phyloP scores from a whole-genome alignment of 2,797 vertebrate genomes.

The Craterocephalus amniculus region DNA sequence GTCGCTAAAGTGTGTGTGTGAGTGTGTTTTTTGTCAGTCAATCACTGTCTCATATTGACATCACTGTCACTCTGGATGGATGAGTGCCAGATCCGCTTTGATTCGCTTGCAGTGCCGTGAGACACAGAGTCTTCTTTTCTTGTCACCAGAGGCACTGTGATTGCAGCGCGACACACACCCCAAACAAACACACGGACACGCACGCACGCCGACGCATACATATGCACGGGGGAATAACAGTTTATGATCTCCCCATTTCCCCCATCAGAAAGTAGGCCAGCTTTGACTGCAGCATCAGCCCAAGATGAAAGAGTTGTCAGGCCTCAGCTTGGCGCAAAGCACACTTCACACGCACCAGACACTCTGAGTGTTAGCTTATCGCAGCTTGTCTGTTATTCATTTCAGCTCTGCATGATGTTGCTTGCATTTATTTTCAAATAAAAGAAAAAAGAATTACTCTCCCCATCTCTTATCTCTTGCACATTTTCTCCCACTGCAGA shows the following conservation, averaged over 20 bases:
- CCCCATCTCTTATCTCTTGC: conserved; percentile 80
- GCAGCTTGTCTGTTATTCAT: conserved; percentile 76
- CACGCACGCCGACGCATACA: conserved; percentile 41
- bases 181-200: conserved; percentile 47
- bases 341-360: conserved; percentile 74
- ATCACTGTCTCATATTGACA: conserved; percentile 74
- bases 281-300: conserved; percentile 79
- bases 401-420: conserved; percentile 81
- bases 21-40: conserved; percentile 64
- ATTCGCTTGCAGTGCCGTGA: conserved; percentile 73
- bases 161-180: conserved; percentile 64
- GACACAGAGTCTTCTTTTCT: conserved; percentile 73
- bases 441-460: conserved; percentile 50
- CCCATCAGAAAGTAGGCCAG: conserved; percentile 81
- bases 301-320: conserved; percentile 77
- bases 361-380: conserved; percentile 70
- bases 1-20: conserved; percentile 13
- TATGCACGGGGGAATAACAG: conserved; percentile 66
- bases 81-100: conserved; percentile 73
- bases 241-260: conserved; percentile 75
- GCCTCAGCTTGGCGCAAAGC: conserved; percentile 71
- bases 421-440: conserved; percentile 70
- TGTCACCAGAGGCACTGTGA: conserved; percentile 73
- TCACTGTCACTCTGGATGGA: conserved; percentile 77
- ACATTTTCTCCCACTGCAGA: conserved; percentile 87